A percentile compares a stretch with the other conserved stretches of the same genome.
Conservation (phyloP, 2,888 invertebrate genomes). For the Mythimna impura region DNA sequence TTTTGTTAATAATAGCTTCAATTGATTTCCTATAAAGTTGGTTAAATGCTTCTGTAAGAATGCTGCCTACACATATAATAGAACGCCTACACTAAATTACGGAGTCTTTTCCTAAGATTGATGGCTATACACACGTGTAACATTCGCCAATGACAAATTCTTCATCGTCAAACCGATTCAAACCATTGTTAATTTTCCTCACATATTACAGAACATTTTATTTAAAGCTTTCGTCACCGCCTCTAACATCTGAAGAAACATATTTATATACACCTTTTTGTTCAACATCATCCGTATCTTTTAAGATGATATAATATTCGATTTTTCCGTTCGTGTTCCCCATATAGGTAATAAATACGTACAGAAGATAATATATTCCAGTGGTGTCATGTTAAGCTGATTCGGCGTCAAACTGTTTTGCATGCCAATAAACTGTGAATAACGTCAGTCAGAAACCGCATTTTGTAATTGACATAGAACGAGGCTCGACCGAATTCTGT, state of each 20-base stretch:
- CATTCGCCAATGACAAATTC: constrained; percentile 37
- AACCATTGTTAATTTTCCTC: constrained; percentile 21
- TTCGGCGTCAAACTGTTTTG: constrained; percentile 67
- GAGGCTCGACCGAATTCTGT: constrained; percentile 66
- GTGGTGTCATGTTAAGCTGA: constrained; percentile 64
- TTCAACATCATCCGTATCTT: neutral
- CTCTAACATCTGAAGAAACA: neutral
- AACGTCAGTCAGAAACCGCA: constrained; percentile 50
- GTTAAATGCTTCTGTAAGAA: constrained; percentile 27
- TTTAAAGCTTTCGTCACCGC: neutral
- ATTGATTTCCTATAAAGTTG: constrained; percentile 45
- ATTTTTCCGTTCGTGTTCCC: constrained; percentile 2
- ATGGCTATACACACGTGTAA: constrained; percentile 17
- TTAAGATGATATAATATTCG: neutral
- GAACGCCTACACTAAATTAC: constrained; percentile 41
- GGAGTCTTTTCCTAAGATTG: constrained; percentile 43
- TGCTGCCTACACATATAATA: constrained; percentile 44
- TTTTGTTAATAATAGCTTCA: constrained; percentile 16
- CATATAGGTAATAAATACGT: constrained; percentile 21
- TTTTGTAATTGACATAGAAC: constrained; percentile 56
- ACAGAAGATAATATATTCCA: constrained; percentile 57
- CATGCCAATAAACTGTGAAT: constrained; percentile 66
- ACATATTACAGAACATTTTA: constrained; percentile 13
- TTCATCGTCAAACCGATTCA: constrained; percentile 18
- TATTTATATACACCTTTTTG: neutral